Base-by-base conservation (phyloP, 2,888 invertebrate species). In the Malthinus flaveolus region DNA sequence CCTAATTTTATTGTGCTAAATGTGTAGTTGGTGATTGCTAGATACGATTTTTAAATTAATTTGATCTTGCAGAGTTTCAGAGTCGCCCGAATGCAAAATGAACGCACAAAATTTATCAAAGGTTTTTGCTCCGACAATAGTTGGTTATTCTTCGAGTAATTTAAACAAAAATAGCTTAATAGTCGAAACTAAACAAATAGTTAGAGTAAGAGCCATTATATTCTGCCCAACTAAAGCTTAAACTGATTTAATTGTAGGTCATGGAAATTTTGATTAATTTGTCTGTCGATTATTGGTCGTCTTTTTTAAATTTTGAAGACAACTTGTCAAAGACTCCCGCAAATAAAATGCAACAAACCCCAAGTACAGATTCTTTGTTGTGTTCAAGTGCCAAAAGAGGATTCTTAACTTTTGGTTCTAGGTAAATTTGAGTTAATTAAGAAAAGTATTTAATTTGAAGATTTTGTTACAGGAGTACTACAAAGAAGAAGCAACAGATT, bases 61-160 rank as follows among this genome's bases (percentile, higher is more conserved):
- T 23, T 23, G 5, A 23, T 23, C 5, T 74, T 75, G 3, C 77
- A 93, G 95, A 70, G 88, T 97, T 58, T 87, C 94, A 0, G 88
- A 90, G 66, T 86, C 89, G 64, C 84, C 86, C 0, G 92, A 90
- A 49, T 93, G 94, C 66, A 93, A 93, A 81, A 99, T 99, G 98
- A 91, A 93, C 0, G 81, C 88, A 13, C 86, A 86, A 64, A 97
- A 96, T 80, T 81, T 99, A 68, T 88, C 96, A 0, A 90, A 90
- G 74, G 87, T 97, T 32, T 95, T 98, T 79, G 97, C 93, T 0
- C 97, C 97, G 1, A 97, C 96, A 1, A 84, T 98, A 49, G 90
- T 98, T 13, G 97, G 97, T 0, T 95, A 91, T 73, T 92, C 92
- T 9, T 87, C 86, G 0, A 79, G 83, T 0, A 88, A 92, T 74